A percentile compares a stretch with the other conserved stretches of the same genome.
Evolutionary conservation across 92 coral and sea anemone genomes (phyloP).

Genomic region (Palythoa caribaeorum): DNA sequence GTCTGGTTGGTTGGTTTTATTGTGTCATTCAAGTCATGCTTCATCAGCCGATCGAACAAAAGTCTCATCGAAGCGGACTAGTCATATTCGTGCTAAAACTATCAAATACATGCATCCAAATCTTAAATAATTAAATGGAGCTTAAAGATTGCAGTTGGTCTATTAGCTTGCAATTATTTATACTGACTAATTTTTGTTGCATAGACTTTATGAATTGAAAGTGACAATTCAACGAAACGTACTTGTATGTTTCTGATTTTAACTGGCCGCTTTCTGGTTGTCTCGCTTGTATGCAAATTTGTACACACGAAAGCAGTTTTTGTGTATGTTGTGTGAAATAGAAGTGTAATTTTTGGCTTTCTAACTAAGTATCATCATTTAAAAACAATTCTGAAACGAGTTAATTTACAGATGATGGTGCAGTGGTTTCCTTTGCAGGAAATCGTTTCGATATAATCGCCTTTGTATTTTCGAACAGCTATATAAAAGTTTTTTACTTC

Average conservation of each 20-base stretch:
- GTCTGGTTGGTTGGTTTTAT: conserved; percentile 46
- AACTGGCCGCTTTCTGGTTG: conserved; percentile 13
- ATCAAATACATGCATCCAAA: conserved; percentile 16
- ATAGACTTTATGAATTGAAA: background rate
- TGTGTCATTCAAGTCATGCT: conserved; percentile 45
- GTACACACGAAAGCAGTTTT: background rate
- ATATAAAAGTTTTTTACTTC: conserved; percentile 20
- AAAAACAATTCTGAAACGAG: conserved; percentile 13
- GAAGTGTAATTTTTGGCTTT: conserved; percentile 21
- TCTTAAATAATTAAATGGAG: conserved; percentile 63
- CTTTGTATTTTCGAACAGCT: conserved; percentile 13
- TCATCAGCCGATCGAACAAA: conserved; percentile 36
- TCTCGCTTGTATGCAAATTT: conserved; percentile 46
- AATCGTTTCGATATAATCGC: conserved; percentile 47
- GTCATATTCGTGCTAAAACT: background rate
- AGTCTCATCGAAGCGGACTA: conserved; percentile 19
- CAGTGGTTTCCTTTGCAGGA: conserved; percentile 31
- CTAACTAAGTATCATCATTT: background rate
- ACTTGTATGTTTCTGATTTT: background rate
- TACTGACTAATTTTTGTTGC: conserved; percentile 13
- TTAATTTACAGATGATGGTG: conserved; percentile 32
- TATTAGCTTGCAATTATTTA: conserved; percentile 49
- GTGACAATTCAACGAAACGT: conserved; percentile 12
- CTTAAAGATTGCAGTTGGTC: conserved; percentile 57
- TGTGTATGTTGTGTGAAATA: background rate